A percentile compares a stretch with the other conserved stretches of the same genome.
phyloP scores from a whole-genome alignment of 2,888 invertebrate species.

The Lepidochrysops patricia region DNA sequence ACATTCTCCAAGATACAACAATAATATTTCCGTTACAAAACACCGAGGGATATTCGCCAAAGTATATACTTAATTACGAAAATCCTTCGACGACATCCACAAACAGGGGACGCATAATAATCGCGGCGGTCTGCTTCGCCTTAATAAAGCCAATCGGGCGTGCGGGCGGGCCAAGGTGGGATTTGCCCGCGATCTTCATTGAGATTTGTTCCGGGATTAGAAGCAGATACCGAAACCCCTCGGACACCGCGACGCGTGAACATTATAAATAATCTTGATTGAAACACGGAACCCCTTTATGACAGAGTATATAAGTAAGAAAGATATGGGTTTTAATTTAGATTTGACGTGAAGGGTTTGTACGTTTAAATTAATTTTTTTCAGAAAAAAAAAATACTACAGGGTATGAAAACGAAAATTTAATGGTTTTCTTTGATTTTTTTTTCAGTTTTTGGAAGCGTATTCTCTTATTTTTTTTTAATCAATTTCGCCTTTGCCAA shows the following conservation, averaged over 20 bases:
- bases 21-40: slow-evolving; percentile 4
- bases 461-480: neutral
- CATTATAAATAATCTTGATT: slow-evolving; percentile 14
- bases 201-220: slow-evolving; percentile 74
- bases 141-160: slow-evolving; percentile 72
- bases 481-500: no score
- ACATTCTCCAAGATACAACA: slow-evolving; percentile 5
- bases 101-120: slow-evolving; percentile 74
- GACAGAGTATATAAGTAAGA: neutral
- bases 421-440: no score
- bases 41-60: slow-evolving; percentile 18
- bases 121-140: slow-evolving; percentile 74
- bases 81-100: slow-evolving; percentile 60
- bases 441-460: neutral
- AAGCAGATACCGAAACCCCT: slow-evolving; percentile 58
- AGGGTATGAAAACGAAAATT: neutral
- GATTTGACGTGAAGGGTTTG: neutral
- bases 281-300: slow-evolving; percentile 9
- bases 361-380: neutral
- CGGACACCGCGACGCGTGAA: slow-evolving; percentile 15
- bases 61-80: slow-evolving; percentile 68
- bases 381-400: no score
- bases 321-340: neutral
- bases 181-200: slow-evolving; percentile 69
- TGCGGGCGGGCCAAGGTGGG: slow-evolving; percentile 41